Conservation (phyloP, 2,797 vertebrate species). For the Dryobates pubescens region DNA sequence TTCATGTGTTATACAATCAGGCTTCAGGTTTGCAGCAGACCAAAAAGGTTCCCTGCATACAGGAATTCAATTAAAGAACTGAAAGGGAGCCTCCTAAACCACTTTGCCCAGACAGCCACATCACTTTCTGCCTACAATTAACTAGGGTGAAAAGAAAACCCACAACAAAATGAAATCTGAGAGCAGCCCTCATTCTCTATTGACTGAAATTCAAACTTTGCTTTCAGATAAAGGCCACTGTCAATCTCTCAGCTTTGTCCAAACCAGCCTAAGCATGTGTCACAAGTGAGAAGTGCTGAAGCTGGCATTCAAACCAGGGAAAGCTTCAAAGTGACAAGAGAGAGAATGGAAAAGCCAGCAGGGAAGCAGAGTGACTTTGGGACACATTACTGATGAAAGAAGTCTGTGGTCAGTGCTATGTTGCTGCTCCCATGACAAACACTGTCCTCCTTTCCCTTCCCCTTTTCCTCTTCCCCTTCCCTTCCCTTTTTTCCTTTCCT, state of each 20-base stretch:
- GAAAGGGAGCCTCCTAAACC: not conserved
- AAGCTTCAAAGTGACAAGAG: conserved; percentile 1
- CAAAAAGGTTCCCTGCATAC: not conserved
- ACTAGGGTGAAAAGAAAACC: conserved; percentile 14
- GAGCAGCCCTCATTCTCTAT: conserved; percentile 43
- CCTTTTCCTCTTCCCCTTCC: too few species aligned
- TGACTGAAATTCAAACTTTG: conserved; percentile 41
- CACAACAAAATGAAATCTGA: conserved; percentile 21
- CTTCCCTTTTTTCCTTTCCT: too few species aligned
- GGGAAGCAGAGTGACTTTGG: not conserved
- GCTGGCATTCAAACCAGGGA: conserved; percentile 34
- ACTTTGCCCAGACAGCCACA: conserved; percentile 49
- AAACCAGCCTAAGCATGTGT: conserved; percentile 13
- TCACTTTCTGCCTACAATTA: conserved; percentile 68
- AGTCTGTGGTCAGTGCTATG: not conserved
- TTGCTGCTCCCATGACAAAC: not conserved
- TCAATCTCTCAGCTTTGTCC: conserved; percentile 22
- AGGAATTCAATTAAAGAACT: conserved; percentile 63
- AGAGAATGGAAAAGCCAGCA: not conserved
- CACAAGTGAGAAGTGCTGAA: conserved; percentile 2
- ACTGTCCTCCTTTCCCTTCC: too few species aligned
- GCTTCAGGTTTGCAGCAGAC: not conserved
- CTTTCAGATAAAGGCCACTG: conserved; percentile 68
- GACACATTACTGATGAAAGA: not conserved
- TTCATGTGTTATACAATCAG: not conserved